Evolutionary conservation across 2,888 invertebrate species (phyloP).

Genomic region (Rotaria magnacalcarata): DNA sequence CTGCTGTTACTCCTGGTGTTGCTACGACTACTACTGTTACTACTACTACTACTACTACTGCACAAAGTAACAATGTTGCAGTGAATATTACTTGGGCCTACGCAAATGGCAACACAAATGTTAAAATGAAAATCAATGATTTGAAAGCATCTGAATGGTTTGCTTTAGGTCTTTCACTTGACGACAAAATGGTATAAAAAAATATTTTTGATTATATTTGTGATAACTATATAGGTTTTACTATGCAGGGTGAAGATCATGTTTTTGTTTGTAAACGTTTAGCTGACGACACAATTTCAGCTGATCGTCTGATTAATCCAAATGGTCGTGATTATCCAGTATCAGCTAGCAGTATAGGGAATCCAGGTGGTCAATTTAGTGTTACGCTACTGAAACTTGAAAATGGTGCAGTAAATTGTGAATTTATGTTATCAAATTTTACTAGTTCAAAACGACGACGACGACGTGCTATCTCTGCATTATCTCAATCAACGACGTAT

Average conservation of each 20-base stretch:
- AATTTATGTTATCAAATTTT: slow-evolving; percentile 23
- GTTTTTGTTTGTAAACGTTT: slow-evolving; percentile 1
- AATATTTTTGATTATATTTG: neutral
- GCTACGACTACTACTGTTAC: neutral
- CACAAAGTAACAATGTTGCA: no score
- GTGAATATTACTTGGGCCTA: neutral
- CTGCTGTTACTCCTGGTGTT: no score
- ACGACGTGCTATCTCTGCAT: neutral
- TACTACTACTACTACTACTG: neutral
- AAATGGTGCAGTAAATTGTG: neutral
- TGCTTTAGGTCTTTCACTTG: neutral
- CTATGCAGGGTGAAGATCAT: neutral
- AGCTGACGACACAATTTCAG: neutral
- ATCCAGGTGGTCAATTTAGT: neutral
- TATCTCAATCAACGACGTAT: neutral
- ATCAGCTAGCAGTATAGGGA: no score
- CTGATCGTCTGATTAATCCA: neutral
- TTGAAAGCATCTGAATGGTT: neutral
- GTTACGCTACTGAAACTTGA: neutral
- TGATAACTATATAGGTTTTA: neutral
- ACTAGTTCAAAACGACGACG: neutral
- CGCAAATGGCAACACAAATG: neutral
- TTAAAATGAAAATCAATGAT: neutral
- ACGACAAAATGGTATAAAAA: neutral
- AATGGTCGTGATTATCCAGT: neutral